Conservation (phyloP, 1,140 invertebrate genomes). For the Pachyrhynchus sulphureomaculatus region DNA sequence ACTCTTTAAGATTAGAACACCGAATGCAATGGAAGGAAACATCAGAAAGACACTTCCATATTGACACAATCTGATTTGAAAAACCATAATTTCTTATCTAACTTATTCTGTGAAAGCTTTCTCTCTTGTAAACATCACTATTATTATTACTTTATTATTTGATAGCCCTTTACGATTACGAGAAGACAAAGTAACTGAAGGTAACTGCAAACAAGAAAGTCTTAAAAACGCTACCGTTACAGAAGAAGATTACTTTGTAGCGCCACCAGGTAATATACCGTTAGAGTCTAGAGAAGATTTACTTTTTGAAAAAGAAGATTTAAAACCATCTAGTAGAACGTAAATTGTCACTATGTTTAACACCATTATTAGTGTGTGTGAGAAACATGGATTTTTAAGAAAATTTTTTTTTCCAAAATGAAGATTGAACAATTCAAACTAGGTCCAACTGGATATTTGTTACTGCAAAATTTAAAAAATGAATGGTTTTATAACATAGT, state of each 20-base stretch:
- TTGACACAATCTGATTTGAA: too few relatives aligned
- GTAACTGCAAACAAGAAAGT: constrained; percentile 64
- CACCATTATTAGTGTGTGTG: constrained; percentile 51
- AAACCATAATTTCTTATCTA: too few relatives aligned
- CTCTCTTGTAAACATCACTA: too few relatives aligned
- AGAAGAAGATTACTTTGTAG: constrained; percentile 88
- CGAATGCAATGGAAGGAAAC: too few relatives aligned
- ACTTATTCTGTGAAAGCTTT: too few relatives aligned
- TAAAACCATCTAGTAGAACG: constrained; percentile 35
- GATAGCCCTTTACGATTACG: constrained; percentile 66
- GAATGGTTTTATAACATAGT: constrained; percentile 60
- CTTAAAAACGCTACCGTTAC: constrained; percentile 70
- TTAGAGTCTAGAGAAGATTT: constrained; percentile 57
- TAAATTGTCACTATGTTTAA: constrained; percentile 36
- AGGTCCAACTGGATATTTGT: constrained; percentile 57
- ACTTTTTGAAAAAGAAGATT: constrained; percentile 47
- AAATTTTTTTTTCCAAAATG: constrained; percentile 43
- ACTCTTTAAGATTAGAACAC: too few relatives aligned
- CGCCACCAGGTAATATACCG: constrained; percentile 78
- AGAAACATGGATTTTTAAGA: constrained; percentile 49
- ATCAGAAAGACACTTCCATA: too few relatives aligned
- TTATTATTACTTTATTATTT: too few relatives aligned
- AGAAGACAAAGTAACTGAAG: constrained; percentile 69
- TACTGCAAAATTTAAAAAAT: constrained; percentile 58
- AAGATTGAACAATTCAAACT: constrained; percentile 49